Evolutionary conservation across 2,888 invertebrate genomes (phyloP), one percentile per base, ranked within the genome.

Genomic region (Candidula unifasciata): DNA sequence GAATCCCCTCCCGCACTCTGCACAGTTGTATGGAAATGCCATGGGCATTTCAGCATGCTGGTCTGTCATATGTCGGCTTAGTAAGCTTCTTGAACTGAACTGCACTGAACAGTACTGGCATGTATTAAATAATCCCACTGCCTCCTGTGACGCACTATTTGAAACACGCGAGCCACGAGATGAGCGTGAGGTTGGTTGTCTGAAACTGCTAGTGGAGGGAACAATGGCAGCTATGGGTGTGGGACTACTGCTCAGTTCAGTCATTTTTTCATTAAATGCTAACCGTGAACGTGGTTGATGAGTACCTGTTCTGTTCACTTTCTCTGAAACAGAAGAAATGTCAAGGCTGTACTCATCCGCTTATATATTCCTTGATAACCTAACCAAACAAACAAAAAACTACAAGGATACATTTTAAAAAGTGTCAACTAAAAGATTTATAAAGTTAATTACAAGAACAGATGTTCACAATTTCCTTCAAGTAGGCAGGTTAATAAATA

Each of bases 1-100:
- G 71, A 85, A 85, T 24, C 85, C 85, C 77, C 57, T 85, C 35
- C 81, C 81, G 77, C 85, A 85, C 30, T 77, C 77, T 21, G 69
- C 33, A 66, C 85, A 85, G n/a, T 54, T 77, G 68, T 76, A 85
- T 44, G 85, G 85, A 30, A 52, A 83, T 2, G 76, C 18, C 52
- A 69, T 66, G 16, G 68, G 71, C 21, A 77, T n/a, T 24, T 57
- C 78, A 37, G 76, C 24, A 35, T 83, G 83, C 16, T 57, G 52
- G 13, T 83, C 83, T 57, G 27, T 57, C 71, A 83, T 79, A 27
- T 83, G 83, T 64, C 82, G 73, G 64, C 74, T 82, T n/a, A 82
- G 82, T 24, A 69, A n/a, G 35, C 69, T 64, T 30, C 64, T 82
- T 27, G 73, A 60, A 21, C 35, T 60, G 37, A 82, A 82, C n/a